phyloP scores from a whole-genome alignment of 2,113 vertebrate genomes.

The Jacana jacana region DNA sequence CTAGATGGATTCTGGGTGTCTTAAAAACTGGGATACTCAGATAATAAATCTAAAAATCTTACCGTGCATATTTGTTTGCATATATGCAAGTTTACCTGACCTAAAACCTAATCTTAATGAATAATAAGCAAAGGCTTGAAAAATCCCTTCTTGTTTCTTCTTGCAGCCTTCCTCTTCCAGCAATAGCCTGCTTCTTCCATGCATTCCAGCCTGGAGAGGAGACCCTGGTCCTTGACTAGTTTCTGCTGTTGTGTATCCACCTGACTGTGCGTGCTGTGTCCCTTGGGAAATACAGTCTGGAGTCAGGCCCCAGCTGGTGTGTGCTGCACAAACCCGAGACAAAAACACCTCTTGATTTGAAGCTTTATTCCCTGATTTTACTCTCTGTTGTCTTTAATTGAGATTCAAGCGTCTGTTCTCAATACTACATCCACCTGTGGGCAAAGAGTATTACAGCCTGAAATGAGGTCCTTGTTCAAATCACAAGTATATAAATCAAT shows the following conservation, averaged over 20 bases:
- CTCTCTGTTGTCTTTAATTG: background rate
- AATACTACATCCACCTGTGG: background rate
- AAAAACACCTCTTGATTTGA: background rate
- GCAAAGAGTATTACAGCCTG: background rate
- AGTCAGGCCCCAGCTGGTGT: background rate
- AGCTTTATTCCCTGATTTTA: background rate
- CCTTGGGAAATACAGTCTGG: background rate
- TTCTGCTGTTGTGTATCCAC: background rate
- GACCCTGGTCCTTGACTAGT: background rate
- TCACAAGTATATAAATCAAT: background rate
- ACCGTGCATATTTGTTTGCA: background rate
- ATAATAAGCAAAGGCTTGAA: background rate
- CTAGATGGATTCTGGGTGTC: background rate
- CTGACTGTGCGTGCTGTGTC: fast-evolving
- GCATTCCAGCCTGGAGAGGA: fast-evolving
- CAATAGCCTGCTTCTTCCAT: fast-evolving
- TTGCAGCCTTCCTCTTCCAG: background rate
- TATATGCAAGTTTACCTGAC: background rate
- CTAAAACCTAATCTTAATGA: background rate
- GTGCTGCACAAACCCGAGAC: background rate
- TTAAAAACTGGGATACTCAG: background rate
- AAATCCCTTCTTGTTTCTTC: background rate
- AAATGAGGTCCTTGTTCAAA: background rate
- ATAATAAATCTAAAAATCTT: background rate
- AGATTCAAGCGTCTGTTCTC: background rate